Percentiles rank a stretch among this genome's conserved stretches.
Conservation (phyloP, 35 echinoderm and acorn worm genomes). For the Ptychodera flava region DNA sequence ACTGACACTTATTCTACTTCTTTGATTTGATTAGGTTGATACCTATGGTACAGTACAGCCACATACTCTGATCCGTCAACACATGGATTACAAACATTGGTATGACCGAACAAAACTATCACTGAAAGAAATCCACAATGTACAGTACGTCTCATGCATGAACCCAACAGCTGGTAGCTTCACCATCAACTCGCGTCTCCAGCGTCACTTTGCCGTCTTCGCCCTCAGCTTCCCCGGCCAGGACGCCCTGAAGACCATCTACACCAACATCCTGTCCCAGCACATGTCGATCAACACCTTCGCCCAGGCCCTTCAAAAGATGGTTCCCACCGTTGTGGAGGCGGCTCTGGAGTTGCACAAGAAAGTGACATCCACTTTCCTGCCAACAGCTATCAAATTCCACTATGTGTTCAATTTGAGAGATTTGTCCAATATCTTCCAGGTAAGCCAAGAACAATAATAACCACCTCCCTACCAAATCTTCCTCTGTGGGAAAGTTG, state of each 20-base stretch:
- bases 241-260: constrained; percentile 83
- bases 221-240: constrained; percentile 94
- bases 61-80: constrained; percentile 91
- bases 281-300: constrained; percentile 44
- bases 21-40: constrained; percentile 44
- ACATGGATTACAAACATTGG: constrained; percentile 98
- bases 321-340: constrained; percentile 46
- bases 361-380: constrained; percentile 86
- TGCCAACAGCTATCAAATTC: constrained; percentile 96
- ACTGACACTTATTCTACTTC: too few relatives aligned
- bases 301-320: constrained; percentile 63
- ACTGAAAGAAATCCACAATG: constrained; percentile 95
- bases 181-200: constrained; percentile 86
- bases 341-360: constrained; percentile 90
- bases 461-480: too few relatives aligned
- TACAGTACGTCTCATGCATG: constrained; percentile 98
- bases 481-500: too few relatives aligned
- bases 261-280: constrained; percentile 86
- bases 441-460: too few relatives aligned
- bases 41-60: constrained; percentile 92
- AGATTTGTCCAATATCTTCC: constrained; percentile 94
- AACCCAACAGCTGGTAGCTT: constrained; percentile 98
- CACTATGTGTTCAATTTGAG: constrained; percentile 97
- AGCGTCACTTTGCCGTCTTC: constrained; percentile 96
- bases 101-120: constrained; percentile 82